Percentiles rank a stretch among this genome's conserved stretches.
Evolutionary conservation across 2,797 vertebrate genomes (phyloP).

Genomic region (Siniperca scherzeri): DNA sequence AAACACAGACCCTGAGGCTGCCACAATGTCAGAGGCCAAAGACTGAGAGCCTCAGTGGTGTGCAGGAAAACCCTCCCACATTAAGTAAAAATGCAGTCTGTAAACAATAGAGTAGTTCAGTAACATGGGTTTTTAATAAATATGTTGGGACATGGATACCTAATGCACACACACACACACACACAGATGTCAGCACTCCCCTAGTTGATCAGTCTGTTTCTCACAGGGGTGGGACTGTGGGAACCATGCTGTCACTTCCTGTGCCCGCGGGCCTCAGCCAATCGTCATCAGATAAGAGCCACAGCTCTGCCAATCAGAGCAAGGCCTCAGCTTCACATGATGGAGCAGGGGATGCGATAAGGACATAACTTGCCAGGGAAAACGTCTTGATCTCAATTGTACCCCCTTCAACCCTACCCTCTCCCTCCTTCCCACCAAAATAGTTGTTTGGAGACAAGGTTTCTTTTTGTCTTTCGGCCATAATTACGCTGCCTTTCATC

Average conservation of each 20-base stretch:
- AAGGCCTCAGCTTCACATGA: constrained; percentile 65
- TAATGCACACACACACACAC: constrained; percentile 12
- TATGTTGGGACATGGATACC: background rate
- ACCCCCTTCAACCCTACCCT: constrained; percentile 62
- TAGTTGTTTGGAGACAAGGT: constrained; percentile 89
- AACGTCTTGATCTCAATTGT: constrained; percentile 86
- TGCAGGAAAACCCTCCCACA: constrained; percentile 46
- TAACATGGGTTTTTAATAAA: constrained; percentile 12
- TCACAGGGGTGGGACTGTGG: constrained; percentile 84
- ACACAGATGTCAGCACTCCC: constrained; percentile 32
- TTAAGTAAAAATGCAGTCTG: constrained; percentile 32
- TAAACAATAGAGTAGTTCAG: constrained; percentile 31
- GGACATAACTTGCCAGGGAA: constrained; percentile 79
- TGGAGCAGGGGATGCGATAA: constrained; percentile 77
- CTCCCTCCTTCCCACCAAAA: constrained; percentile 85
- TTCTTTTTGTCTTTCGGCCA: constrained; percentile 87
- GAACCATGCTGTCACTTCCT: constrained; percentile 87
- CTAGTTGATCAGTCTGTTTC: constrained; percentile 59
- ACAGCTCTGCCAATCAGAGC: constrained; percentile 78
- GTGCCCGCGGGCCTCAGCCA: constrained; percentile 82
- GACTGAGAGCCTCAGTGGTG: constrained; percentile 34
- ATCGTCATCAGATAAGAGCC: constrained; percentile 86
- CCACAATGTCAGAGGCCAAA: constrained; percentile 61
- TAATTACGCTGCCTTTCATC: constrained; percentile 89
- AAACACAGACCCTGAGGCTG: constrained; percentile 66